Evolutionary conservation across 2,888 invertebrate species (phyloP), one percentile per base, ranked within the genome.

Genomic region (Hirtodrosophila cameraria): DNA sequence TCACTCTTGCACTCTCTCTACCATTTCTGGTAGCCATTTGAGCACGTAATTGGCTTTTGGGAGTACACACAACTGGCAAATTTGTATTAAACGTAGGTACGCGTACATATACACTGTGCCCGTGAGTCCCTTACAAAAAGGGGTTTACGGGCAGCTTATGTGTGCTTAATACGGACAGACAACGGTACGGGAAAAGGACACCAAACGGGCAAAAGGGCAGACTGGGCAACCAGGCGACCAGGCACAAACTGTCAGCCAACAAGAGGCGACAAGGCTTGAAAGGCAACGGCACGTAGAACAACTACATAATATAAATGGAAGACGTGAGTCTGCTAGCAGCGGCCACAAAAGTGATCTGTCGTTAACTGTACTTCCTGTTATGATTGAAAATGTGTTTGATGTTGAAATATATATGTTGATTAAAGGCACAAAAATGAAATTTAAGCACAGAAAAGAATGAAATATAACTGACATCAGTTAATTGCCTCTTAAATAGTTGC

Each of bases 21-120:
- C 33, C 70, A 68, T 64, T 35, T 58, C 64, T 36, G 49, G 55
- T 31, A 54, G 62, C 39, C 80, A 57, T 67, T 83, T 68, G 76
- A 67, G 86, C 84, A 84, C 86, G 81, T 86, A 80, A 80, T 80
- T 80, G 80, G 81, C 80, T 84, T 80, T 86, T 64, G 66, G 84
- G 73, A 86, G 79, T 72, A 79, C 83, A 75, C 71, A 75, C 46
- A 63, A 60, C 73, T 42, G 59, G 76, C 63, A 83, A 79, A 83
- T 86, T 79, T 79, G 86, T 86, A 86, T 79, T 86, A 75, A 79
- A 75, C 45, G 66, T 62, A 60, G 62, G 71, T 82, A 65, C 57
- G 67, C 52, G 27, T 38, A 52, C 65, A 45, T 49, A 23, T 28
- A 43, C 30, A 12, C 11, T 8, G 64, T n/a, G 50, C n/a, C 54